A percentile compares a stretch with the other conserved stretches of the same genome.
phyloP scores from a whole-genome alignment of 1,140 invertebrate species.

The Pseudomyrmex cubaensis region DNA sequence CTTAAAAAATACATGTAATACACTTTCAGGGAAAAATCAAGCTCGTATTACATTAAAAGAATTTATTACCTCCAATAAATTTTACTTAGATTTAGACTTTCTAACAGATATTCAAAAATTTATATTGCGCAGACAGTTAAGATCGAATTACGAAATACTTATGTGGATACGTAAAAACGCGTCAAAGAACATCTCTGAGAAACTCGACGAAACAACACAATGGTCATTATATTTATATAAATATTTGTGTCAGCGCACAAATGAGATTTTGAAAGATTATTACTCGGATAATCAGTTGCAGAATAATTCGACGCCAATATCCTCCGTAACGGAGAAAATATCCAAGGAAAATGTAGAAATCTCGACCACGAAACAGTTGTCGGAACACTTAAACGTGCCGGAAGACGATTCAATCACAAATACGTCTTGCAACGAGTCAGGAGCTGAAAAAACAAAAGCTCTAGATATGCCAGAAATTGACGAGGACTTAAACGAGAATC shows the following conservation, averaged over 20 bases:
- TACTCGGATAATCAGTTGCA: too few relatives aligned
- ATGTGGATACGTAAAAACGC: too few relatives aligned
- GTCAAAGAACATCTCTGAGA: too few relatives aligned
- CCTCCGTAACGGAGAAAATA: background rate
- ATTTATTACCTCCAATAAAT: background rate
- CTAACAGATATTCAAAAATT: slow-evolving; percentile 51
- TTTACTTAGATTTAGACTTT: slow-evolving; percentile 2
- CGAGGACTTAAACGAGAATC: background rate
- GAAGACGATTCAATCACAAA: background rate
- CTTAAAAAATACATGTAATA: too few relatives aligned
- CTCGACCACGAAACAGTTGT: background rate
- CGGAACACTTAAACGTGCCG: background rate
- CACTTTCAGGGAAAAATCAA: too few relatives aligned
- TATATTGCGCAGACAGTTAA: slow-evolving; percentile 18
- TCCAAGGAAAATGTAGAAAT: background rate
- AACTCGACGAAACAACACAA: too few relatives aligned
- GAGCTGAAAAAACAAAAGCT: background rate
- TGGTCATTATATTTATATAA: too few relatives aligned
- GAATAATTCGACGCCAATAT: background rate
- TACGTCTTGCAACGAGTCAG: background rate
- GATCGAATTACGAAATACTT: background rate
- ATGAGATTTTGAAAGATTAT: too few relatives aligned
- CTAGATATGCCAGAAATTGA: background rate
- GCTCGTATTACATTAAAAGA: background rate
- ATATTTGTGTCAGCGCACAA: too few relatives aligned